Percentiles rank a stretch among this genome's conserved stretches.
These are phyloP conservation scores for Drosophila nebulosa DNA, from an alignment of 1,140 invertebrate genomes.

Conservation along the genomic window DNA sequence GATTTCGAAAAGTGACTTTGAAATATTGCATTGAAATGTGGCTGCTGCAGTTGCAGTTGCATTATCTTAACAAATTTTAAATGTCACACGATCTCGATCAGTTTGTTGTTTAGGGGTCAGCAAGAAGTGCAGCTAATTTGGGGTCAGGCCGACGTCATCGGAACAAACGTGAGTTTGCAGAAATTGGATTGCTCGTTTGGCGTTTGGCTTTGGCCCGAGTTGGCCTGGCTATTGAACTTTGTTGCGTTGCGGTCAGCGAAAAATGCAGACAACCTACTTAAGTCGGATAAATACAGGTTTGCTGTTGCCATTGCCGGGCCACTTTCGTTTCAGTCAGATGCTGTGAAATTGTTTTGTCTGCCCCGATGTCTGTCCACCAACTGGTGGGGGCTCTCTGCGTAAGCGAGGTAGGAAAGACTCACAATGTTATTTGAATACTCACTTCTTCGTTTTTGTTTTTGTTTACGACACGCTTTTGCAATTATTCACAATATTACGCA, in stretches of 20 bases:
- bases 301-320: conserved; percentile 18
- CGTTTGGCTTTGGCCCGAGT: not conserved
- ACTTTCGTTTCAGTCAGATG: conserved; percentile 47
- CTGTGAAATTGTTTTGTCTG: conserved; percentile 23
- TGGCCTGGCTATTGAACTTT: conserved; percentile 65
- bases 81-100: conserved; percentile 61
- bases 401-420: conserved; percentile 50
- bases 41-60: not conserved
- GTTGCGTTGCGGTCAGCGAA: conserved; percentile 46
- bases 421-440: conserved; percentile 51
- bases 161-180: conserved; percentile 44
- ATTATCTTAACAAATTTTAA: conserved; percentile 44
- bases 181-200: conserved; percentile 28
- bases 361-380: conserved; percentile 20
- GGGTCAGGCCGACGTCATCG: conserved; percentile 30
- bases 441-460: not conserved
- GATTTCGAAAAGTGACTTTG: conserved; percentile 55
- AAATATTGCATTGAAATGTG: conserved; percentile 10
- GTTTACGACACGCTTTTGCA: conserved; percentile 68
- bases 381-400: conserved; percentile 40
- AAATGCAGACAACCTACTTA: conserved; percentile 61
- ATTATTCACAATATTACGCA: conserved; percentile 73
- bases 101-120: conserved; percentile 38
- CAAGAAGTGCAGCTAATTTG: conserved; percentile 59
- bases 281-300: conserved; percentile 61